Evolutionary conservation across 2,797 vertebrate genomes (phyloP).

Genomic region (Tapera naevia): DNA sequence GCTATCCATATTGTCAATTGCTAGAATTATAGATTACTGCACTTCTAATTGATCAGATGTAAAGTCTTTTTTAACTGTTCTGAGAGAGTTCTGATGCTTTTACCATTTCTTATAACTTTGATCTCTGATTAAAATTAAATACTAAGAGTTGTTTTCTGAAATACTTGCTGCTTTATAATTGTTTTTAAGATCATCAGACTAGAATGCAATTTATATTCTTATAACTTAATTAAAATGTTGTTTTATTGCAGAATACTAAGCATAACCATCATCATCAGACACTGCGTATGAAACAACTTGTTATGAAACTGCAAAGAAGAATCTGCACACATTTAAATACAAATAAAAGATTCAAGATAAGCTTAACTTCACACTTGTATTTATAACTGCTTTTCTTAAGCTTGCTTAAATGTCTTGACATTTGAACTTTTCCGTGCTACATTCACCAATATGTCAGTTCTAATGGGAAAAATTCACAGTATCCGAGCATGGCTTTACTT

Average conservation of each 20-base stretch:
- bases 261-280: background rate
- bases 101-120: conserved; percentile 18
- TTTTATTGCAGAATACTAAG: background rate
- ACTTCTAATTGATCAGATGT: background rate
- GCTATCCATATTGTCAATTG: background rate
- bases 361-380: background rate
- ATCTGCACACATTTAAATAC: background rate
- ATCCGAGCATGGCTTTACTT: background rate
- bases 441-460: background rate
- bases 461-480: background rate
- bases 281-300: background rate
- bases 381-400: background rate
- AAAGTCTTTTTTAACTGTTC: background rate
- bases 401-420: background rate
- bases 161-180: conserved; percentile 7
- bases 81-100: conserved; percentile 10
- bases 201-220: conserved; percentile 3
- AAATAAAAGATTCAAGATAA: background rate
- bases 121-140: conserved; percentile 37
- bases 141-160: background rate
- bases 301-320: background rate
- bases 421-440: background rate
- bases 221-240: background rate
- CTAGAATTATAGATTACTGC: background rate
- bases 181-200: conserved; percentile 3